Conservation (phyloP, 2,888 invertebrate genomes). For the Hermaeophaga mercurialis region DNA sequence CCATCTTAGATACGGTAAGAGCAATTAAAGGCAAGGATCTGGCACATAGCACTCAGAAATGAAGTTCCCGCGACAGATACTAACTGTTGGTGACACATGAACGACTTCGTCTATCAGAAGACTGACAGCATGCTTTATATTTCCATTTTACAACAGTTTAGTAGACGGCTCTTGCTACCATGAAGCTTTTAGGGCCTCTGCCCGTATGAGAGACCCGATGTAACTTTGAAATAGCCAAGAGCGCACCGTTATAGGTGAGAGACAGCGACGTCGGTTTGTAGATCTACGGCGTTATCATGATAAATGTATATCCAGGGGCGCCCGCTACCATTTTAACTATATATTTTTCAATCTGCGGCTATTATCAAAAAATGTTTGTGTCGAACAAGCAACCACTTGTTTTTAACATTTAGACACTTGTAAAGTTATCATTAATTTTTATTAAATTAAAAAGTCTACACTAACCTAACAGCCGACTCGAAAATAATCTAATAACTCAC, state of each 20-base stretch:
- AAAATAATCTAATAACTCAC: too few relatives aligned
- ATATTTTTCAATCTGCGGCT: too few relatives aligned
- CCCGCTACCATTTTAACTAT: too few relatives aligned
- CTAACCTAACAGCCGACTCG: too few relatives aligned
- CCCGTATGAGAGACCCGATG: constrained; percentile 43
- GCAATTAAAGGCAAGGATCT: constrained; percentile 15
- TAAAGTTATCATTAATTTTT: too few relatives aligned
- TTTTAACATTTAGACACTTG: too few relatives aligned
- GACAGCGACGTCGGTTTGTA: constrained; percentile 39
- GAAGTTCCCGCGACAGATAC: constrained; percentile 41
- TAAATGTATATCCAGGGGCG: constrained; percentile 34
- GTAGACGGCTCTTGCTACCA: constrained; percentile 49
- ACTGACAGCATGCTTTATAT: constrained; percentile 57
- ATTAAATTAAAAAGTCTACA: too few relatives aligned
- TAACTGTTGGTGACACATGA: constrained; percentile 48
- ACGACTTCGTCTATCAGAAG: constrained; percentile 50
- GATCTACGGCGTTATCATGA: constrained; percentile 36
- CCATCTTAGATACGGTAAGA: not conserved
- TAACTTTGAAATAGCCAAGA: constrained; percentile 50
- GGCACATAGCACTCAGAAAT: constrained; percentile 15
- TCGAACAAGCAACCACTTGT: too few relatives aligned
- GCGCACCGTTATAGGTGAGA: constrained; percentile 53
- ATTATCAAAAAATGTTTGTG: too few relatives aligned
- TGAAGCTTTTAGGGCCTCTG: constrained; percentile 52
- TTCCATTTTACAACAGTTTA: constrained; percentile 59